phyloP scores from a whole-genome alignment of 2,797 vertebrate species.

The Delichon dasypus region DNA sequence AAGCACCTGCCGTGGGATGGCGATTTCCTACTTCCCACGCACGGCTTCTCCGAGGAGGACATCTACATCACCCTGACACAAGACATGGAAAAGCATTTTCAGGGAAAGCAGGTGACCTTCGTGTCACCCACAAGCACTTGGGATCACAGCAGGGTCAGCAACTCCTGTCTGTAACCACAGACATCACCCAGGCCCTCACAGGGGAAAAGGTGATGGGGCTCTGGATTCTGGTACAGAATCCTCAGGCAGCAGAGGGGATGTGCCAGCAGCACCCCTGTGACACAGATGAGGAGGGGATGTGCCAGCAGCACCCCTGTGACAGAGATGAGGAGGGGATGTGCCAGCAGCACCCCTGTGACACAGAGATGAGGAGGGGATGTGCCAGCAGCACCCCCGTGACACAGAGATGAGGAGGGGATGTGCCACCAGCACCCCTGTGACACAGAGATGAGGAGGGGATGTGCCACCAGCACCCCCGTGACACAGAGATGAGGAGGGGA shows the following conservation, averaged over 20 bases:
- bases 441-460: too few relatives aligned
- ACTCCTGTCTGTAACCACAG: neutral
- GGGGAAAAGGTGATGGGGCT: neutral
- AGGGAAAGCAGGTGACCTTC: neutral
- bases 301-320: too few relatives aligned
- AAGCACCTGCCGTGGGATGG: fast-evolving
- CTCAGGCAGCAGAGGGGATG: fast-evolving
- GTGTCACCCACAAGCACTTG: fast-evolving
- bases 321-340: neutral
- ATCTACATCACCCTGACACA: fast-evolving
- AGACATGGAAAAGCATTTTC: neutral
- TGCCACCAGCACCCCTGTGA: too few relatives aligned
- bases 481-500: too few relatives aligned
- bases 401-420: too few relatives aligned
- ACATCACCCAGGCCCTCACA: fast-evolving
- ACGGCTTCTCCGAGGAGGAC: fast-evolving
- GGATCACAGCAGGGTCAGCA: neutral
- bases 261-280: neutral
- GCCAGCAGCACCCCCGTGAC: too few relatives aligned
- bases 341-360: neutral
- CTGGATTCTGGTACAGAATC: neutral
- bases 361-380: too few relatives aligned
- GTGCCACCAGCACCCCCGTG: too few relatives aligned
- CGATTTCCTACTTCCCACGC: neutral
- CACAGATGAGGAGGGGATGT: neutral